Conservation (phyloP, 2,888 invertebrate genomes). For the Xestia sexstrigata region DNA sequence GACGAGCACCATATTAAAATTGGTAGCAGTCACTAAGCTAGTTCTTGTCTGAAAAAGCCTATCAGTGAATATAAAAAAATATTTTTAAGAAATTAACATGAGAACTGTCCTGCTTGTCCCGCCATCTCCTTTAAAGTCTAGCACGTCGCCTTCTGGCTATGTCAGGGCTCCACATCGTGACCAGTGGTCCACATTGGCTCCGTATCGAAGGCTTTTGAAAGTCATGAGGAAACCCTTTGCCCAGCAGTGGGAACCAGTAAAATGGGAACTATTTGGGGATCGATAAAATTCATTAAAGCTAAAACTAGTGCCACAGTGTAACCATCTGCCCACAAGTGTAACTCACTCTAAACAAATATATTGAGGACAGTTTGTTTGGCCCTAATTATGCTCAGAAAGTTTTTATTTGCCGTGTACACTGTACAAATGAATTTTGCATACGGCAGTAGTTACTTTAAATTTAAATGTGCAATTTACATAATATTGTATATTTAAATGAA, state of each 20-base stretch:
- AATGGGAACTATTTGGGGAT: background rate
- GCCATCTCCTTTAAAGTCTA: too few relatives aligned
- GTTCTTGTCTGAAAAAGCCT: background rate
- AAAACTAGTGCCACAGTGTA: slow-evolving; percentile 4
- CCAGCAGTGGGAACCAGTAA: too few relatives aligned
- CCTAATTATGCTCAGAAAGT: slow-evolving; percentile 69
- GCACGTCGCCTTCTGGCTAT: too few relatives aligned
- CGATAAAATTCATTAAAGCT: background rate
- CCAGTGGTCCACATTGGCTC: too few relatives aligned
- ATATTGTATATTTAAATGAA: slow-evolving; percentile 35
- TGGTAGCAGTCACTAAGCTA: background rate
- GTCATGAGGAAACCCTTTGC: too few relatives aligned
- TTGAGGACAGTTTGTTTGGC: slow-evolving; percentile 58
- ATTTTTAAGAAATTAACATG: background rate
- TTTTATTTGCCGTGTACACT: slow-evolving; percentile 61
- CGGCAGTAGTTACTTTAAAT: slow-evolving; percentile 48
- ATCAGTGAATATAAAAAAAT: background rate
- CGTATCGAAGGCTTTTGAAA: too few relatives aligned
- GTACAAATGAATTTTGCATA: slow-evolving; percentile 60
- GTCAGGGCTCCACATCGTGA: too few relatives aligned
- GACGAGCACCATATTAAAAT: too few relatives aligned
- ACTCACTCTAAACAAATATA: slow-evolving; percentile 45
- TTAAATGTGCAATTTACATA: slow-evolving; percentile 53
- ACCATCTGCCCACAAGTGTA: slow-evolving; percentile 37
- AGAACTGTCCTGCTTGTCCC: background rate